These are phyloP conservation scores for Rhinoderma darwinii DNA, from an alignment of 2,113 vertebrate species.

Conservation along the genomic window DNA sequence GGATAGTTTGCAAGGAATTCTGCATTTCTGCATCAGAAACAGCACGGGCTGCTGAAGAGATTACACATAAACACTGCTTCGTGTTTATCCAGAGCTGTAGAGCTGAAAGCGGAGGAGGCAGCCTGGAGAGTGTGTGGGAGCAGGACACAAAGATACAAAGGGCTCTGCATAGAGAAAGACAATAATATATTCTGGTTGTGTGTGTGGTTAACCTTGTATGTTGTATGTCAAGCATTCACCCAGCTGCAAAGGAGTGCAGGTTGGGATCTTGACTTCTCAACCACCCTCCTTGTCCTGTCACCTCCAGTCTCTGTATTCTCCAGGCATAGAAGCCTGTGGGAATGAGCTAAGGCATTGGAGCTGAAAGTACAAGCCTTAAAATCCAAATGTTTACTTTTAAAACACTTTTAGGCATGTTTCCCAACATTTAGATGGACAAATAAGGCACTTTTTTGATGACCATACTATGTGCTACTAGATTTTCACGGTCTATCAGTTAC, in stretches of 20 bases:
- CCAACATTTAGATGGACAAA: not conserved
- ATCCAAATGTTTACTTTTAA: not conserved
- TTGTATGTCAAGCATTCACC: constrained; percentile 1
- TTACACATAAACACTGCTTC: constrained; percentile 34
- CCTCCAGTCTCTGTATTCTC: not conserved
- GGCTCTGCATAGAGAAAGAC: constrained; percentile 29
- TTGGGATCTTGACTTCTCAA: not conserved
- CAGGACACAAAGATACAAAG: constrained; percentile 43
- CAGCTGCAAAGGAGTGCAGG: not conserved
- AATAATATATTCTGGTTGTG: constrained; percentile 24
- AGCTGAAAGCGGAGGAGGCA: not conserved
- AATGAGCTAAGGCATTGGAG: not conserved
- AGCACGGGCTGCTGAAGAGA: constrained; percentile 50
- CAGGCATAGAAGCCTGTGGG: not conserved
- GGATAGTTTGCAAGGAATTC: constrained; percentile 54
- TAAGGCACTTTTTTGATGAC: not conserved
- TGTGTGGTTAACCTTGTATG: constrained; percentile 38
- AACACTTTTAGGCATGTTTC: not conserved
- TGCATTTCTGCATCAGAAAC: constrained; percentile 64
- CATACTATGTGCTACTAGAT: not conserved
- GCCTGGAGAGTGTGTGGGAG: not conserved
- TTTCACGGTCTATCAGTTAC: too few species aligned
- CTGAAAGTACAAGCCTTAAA: not conserved
- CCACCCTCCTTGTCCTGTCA: not conserved
- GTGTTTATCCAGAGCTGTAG: not conserved